These are phyloP conservation scores for Falco rusticolus DNA, from an alignment of 2,797 vertebrate genomes.

Conservation along the genomic window DNA sequence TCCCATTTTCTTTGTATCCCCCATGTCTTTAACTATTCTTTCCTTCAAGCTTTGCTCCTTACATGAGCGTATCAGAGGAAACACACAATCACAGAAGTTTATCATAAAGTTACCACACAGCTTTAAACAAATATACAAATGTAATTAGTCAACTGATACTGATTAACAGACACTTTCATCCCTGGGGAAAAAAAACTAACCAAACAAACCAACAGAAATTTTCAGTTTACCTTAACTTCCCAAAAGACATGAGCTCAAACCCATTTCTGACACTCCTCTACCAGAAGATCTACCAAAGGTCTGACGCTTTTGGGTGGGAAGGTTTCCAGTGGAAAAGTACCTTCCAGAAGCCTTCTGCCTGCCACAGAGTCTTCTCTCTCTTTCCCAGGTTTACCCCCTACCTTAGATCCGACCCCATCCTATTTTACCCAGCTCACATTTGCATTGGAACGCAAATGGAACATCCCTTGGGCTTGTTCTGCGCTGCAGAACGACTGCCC, in stretches of 20 bases:
- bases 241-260: background rate
- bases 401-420: background rate
- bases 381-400: background rate
- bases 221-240: background rate
- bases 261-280: background rate
- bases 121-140: background rate
- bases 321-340: background rate
- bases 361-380: background rate
- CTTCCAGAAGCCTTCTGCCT: background rate
- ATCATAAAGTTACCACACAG: background rate
- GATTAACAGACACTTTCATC: background rate
- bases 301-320: background rate
- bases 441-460: background rate
- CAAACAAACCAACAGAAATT: background rate
- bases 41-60: background rate
- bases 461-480: background rate
- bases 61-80: background rate
- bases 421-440: background rate
- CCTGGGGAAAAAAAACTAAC: background rate
- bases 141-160: background rate
- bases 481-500: background rate
- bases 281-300: background rate
- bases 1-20: background rate
- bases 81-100: background rate
- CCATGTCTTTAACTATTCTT: background rate